Evolutionary conservation across 2,888 invertebrate species (phyloP).

Genomic region (Amphipoea lucens): DNA sequence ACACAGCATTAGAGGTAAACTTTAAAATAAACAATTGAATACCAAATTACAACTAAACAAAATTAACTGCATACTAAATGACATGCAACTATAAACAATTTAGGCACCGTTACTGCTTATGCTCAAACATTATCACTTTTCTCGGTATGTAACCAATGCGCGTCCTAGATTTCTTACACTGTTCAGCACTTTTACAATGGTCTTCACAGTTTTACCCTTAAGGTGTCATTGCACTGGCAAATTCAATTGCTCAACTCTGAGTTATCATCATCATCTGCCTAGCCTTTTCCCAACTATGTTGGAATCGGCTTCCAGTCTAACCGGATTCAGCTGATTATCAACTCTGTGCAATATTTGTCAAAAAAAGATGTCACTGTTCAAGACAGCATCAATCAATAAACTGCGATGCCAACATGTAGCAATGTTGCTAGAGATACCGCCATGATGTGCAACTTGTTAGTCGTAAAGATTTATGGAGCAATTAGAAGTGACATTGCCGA

Average conservation of each 20-base stretch:
- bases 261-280: background rate
- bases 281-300: background rate
- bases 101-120: conserved; percentile 35
- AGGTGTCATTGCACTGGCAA: background rate
- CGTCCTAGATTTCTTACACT: conserved; percentile 60
- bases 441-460: background rate
- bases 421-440: background rate
- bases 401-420: conserved; percentile 1
- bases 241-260: conserved; percentile 9
- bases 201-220: conserved; percentile 61
- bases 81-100: conserved; percentile 44
- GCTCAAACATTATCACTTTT: conserved; percentile 55
- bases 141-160: conserved; percentile 48
- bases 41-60: conserved; percentile 39
- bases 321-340: background rate
- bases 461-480: background rate
- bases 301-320: background rate
- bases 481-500: background rate
- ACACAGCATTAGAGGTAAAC: conserved; percentile 12
- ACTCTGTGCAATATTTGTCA: background rate
- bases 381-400: background rate
- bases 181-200: conserved; percentile 59
- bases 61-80: conserved; percentile 47
- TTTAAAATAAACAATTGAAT: conserved; percentile 37
- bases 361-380: background rate